These are phyloP conservation scores for Mustela nigripes DNA, from an alignment of 2,113 vertebrate genomes.

Conservation along the genomic window DNA sequence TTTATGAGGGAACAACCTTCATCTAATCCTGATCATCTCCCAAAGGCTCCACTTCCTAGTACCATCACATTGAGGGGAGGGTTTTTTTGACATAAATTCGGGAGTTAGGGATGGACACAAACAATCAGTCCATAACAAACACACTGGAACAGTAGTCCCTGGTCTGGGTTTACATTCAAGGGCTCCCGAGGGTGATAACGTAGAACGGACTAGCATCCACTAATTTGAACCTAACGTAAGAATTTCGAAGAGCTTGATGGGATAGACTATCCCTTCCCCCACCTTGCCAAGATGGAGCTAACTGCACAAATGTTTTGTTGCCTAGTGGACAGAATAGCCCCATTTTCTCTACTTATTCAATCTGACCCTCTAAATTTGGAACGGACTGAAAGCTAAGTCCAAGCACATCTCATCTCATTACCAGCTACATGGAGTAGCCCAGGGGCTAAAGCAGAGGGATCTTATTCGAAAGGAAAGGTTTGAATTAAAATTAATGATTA, in stretches of 20 bases:
- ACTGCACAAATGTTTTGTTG: slow-evolving; percentile 31
- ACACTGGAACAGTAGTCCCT: not conserved
- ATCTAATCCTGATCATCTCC: not conserved
- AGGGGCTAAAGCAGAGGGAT: not conserved
- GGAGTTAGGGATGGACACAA: not conserved
- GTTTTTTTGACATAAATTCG: not conserved
- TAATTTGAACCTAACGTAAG: slow-evolving; percentile 22
- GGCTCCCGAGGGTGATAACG: not conserved
- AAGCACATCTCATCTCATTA: not conserved
- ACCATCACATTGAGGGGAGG: not conserved
- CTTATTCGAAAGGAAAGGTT: not conserved
- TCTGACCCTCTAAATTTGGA: not conserved
- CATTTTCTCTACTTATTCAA: not conserved
- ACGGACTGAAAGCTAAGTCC: not conserved
- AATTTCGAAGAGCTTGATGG: not conserved
- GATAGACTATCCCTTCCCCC: not conserved
- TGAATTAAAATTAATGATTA: slow-evolving; percentile 42
- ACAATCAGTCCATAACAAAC: not conserved
- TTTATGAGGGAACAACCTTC: not conserved
- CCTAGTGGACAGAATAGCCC: not conserved
- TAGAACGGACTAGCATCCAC: not conserved
- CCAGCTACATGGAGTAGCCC: not conserved
- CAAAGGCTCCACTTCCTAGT: not conserved
- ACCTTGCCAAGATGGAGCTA: not conserved
- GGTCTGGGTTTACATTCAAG: not conserved